Evolutionary conservation across 2,888 invertebrate genomes (phyloP), one percentile per base, ranked within the genome.

Genomic region (Cerceris ruficornis): DNA sequence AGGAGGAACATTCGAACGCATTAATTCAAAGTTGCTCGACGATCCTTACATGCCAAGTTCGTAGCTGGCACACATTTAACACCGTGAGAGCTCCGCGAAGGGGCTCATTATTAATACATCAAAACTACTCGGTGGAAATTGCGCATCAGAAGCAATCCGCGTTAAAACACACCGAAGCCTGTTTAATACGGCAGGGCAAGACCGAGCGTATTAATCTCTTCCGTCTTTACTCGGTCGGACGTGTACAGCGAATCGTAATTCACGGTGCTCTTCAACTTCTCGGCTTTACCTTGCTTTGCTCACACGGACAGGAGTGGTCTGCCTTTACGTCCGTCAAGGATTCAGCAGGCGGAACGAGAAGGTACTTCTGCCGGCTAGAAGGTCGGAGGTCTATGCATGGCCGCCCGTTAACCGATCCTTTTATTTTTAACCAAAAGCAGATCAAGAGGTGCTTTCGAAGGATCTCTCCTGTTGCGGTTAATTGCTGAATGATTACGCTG

Each of bases 131-230:
- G 43, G 28, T 28, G 65, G 55, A 43, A 42, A 55, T 65, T 43
- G 55, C 43, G 14, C 54, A 42, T 64, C 60, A 43, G 54, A 54
- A 61, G 61, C 54, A 60, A 69, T 69, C 61, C 55, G 61, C 28
- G 69, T 43, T 5, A n/a, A 61, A 60, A 61, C 39, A 43, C 4
- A 42, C 43, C 8, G 69, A 69, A 15, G 61, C 54, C 13, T 17
- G 69, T 61, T 46, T 39, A n/a, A 14, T 7, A 17, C 15, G 50
- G 13, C 50, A n/a, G 1, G 11, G 52, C 11, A 50, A 49, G 42
- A 57, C 46, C 39, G 41, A 62, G 39, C 57, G 64, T 70, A 70
- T 58, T 70, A 70, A 70, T 64, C 70, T 64, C 57, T 55, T n/a
- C 41, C 49, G 64, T 58, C 49, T 70, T 70, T 64, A 70, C 39